phyloP scores from a whole-genome alignment of 2,797 vertebrate species.

The Hypotaenidia okinawae region DNA sequence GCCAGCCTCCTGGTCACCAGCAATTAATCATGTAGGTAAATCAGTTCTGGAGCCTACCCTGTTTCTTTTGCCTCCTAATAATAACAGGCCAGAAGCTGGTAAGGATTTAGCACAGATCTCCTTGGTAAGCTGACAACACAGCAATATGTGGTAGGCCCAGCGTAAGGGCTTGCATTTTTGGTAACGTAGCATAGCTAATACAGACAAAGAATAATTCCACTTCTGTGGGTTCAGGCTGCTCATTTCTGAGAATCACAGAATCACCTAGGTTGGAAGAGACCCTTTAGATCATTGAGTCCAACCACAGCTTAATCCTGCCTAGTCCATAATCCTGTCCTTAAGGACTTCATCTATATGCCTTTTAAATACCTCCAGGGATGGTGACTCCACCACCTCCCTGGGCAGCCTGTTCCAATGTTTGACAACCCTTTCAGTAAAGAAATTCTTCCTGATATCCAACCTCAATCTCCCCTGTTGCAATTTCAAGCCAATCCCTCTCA shows the following conservation, averaged over 20 bases:
- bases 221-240: neutral
- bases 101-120: neutral
- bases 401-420: too few species aligned
- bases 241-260: neutral
- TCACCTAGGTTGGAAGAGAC: too few species aligned
- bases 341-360: too few species aligned
- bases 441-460: too few species aligned
- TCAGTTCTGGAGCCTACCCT: neutral
- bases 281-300: too few species aligned
- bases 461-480: too few species aligned
- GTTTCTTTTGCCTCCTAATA: neutral
- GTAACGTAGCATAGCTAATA: neutral
- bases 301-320: too few species aligned
- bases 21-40: neutral
- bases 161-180: rapidly evolving
- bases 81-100: neutral
- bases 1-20: neutral
- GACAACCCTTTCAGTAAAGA: too few species aligned
- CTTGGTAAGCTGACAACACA: neutral
- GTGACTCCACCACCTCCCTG: too few species aligned
- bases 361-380: too few species aligned
- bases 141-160: neutral
- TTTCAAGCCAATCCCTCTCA: too few species aligned
- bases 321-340: too few species aligned
- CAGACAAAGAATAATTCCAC: neutral